Evolutionary conservation across 2,888 invertebrate species (phyloP).

Genomic region (Xestia sexstrigata): DNA sequence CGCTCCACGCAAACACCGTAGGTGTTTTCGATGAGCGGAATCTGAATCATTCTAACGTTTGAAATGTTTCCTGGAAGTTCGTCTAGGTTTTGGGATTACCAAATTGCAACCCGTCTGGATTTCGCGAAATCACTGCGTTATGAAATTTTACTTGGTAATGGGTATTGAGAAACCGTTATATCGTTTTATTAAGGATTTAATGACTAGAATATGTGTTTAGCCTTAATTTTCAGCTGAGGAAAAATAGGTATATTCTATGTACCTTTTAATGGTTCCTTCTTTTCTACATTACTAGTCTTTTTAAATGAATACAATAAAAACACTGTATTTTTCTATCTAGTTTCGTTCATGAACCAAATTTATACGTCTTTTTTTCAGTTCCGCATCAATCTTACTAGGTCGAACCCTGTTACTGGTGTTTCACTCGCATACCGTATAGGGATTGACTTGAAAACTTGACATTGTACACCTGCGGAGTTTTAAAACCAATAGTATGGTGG

Average conservation of each 20-base stretch:
- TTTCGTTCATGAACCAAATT: no score
- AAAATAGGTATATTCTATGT: neutral
- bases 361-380: no score
- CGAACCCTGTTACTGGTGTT: no score
- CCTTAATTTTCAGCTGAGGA: neutral
- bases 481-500: no score
- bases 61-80: slow-evolving; percentile 20
- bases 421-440: no score
- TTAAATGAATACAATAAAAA: no score
- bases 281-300: no score
- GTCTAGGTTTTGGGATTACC: neutral
- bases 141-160: neutral
- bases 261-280: neutral
- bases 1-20: no score
- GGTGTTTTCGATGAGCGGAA: slow-evolving; percentile 4
- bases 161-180: neutral
- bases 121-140: neutral
- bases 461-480: no score
- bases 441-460: no score
- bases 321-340: no score
- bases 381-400: no score
- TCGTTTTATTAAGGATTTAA: neutral
- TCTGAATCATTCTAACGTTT: slow-evolving; percentile 20
- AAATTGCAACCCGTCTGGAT: neutral
- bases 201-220: neutral